phyloP scores from a whole-genome alignment of 2,888 invertebrate genomes.

The Meta bourneti region DNA sequence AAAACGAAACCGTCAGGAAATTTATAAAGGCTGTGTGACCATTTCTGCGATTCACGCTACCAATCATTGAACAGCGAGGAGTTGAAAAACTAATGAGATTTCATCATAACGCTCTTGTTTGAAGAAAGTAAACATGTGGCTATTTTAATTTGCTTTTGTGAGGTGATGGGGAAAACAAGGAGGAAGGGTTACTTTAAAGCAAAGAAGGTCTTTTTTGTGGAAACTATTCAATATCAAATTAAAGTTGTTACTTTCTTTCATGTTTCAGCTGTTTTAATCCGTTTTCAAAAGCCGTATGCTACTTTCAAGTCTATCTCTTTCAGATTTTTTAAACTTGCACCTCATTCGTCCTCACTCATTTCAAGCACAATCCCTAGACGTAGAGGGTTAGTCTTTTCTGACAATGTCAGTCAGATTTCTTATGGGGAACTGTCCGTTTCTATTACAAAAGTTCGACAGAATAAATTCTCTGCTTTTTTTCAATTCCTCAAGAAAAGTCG shows the following conservation, averaged over 20 bases:
- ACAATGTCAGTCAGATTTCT: neutral
- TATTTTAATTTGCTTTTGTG: neutral
- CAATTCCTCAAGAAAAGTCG: neutral
- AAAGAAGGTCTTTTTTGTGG: neutral
- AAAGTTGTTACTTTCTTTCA: neutral
- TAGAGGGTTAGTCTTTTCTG: neutral
- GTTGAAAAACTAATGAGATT: neutral
- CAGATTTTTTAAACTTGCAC: no score
- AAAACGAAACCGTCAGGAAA: no score
- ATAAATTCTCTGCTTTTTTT: neutral
- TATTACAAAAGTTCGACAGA: neutral
- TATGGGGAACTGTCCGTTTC: slow-evolving; percentile 4
- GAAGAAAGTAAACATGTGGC: neutral
- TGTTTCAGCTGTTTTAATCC: neutral
- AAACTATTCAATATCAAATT: neutral
- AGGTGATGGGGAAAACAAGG: neutral
- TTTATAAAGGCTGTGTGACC: no score
- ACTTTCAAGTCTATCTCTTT: no score
- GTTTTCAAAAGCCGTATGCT: neutral
- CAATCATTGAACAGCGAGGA: no score
- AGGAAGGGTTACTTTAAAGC: slow-evolving; percentile 7
- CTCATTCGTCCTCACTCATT: no score
- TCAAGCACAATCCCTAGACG: no score
- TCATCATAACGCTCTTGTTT: neutral
- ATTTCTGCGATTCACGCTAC: no score